Conservation (phyloP, 2,113 vertebrate species). For the Ictalurus punctatus region DNA sequence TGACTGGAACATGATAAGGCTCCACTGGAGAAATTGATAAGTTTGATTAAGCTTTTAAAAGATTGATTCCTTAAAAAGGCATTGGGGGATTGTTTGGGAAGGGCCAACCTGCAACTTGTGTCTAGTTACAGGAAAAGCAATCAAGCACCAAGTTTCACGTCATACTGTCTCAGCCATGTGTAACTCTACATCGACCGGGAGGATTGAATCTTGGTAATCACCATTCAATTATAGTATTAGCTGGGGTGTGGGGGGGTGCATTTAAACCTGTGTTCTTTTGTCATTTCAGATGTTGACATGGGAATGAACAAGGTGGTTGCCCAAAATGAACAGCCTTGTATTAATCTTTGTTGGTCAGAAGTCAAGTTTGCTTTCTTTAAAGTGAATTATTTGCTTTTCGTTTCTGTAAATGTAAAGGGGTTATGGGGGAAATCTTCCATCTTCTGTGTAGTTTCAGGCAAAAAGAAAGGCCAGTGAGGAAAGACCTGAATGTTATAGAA, state of each 20-base stretch:
- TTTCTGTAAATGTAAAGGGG: slow-evolving; percentile 36
- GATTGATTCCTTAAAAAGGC: background rate
- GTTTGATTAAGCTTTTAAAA: slow-evolving; percentile 1
- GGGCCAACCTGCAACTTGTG: slow-evolving; percentile 26
- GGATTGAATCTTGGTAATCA: slow-evolving; percentile 39
- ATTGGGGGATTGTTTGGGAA: slow-evolving; percentile 21
- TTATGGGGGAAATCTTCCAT: slow-evolving; percentile 46
- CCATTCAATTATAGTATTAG: background rate
- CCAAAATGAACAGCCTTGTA: slow-evolving; percentile 15
- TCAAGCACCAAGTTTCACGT: background rate
- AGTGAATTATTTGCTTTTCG: background rate
- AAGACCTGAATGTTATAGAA: slow-evolving; percentile 62
- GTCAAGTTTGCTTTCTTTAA: background rate
- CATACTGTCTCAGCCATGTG: slow-evolving; percentile 7
- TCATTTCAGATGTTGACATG: slow-evolving; percentile 45
- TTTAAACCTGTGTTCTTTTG: slow-evolving; percentile 43
- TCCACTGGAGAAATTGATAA: slow-evolving; percentile 34
- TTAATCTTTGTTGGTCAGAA: slow-evolving; percentile 10
- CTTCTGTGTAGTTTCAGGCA: slow-evolving; percentile 56
- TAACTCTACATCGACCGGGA: slow-evolving; percentile 1
- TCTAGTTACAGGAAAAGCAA: slow-evolving; percentile 48
- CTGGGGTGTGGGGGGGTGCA: background rate
- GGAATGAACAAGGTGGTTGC: background rate
- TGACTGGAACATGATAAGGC: background rate
- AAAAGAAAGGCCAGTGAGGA: slow-evolving; percentile 39